Percentiles rank a stretch among this genome's conserved stretches.
These are phyloP conservation scores for Octodon degus DNA, from an alignment of 2,113 vertebrate species.

Conservation along the genomic window DNA sequence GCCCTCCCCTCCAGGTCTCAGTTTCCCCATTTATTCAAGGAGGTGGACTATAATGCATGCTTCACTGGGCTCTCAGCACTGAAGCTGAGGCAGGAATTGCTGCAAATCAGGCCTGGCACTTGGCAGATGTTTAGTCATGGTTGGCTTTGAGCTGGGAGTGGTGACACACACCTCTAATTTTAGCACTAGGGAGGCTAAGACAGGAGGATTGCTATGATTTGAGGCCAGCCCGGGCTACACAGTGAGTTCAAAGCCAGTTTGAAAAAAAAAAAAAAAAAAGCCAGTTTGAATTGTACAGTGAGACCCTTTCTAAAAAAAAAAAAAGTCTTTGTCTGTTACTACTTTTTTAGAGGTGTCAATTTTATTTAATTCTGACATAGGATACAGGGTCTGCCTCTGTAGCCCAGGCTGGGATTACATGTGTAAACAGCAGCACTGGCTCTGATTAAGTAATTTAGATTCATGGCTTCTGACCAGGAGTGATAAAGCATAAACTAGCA, in stretches of 20 bases:
- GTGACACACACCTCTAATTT: neutral
- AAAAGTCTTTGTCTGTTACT: neutral
- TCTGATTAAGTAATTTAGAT: neutral
- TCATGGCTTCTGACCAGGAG: neutral
- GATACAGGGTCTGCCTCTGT: neutral
- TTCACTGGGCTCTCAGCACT: neutral
- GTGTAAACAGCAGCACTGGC: neutral
- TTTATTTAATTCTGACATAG: neutral
- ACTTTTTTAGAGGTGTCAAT: neutral
- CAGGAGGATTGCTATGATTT: neutral
- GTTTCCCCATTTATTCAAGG: neutral
- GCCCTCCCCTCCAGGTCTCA: neutral
- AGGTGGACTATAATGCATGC: fast-evolving
- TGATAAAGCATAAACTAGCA: neutral
- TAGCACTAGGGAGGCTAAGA: neutral
- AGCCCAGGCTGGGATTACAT: neutral
- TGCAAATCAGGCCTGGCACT: neutral
- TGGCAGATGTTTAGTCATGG: neutral
- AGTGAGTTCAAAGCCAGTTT: neutral
- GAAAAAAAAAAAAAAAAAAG: neutral
- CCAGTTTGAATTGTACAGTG: neutral
- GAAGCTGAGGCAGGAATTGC: neutral
- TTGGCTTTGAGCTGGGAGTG: neutral
- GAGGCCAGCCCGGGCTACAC: neutral
- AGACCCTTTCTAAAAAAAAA: neutral